Conservation (phyloP, 2,797 vertebrate species). For the Leucoraja ocellata region DNA sequence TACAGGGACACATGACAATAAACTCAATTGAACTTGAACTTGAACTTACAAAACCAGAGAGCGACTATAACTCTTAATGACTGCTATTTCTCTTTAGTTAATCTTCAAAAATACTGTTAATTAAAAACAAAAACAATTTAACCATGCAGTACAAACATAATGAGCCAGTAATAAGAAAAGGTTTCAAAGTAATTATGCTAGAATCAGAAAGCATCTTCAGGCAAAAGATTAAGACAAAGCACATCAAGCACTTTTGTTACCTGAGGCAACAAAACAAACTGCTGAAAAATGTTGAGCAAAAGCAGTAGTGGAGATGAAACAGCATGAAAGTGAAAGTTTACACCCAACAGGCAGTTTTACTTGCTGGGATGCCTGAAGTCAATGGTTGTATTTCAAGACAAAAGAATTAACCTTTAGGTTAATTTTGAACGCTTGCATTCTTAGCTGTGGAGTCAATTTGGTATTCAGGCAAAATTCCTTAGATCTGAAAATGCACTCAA, state of each 20-base stretch:
- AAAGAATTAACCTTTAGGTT: not conserved
- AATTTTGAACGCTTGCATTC: not conserved
- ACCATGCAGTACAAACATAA: not conserved
- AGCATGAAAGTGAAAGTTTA: not conserved
- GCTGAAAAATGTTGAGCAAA: not conserved
- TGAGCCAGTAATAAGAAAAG: not conserved
- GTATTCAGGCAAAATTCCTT: not conserved
- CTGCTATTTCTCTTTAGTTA: not conserved
- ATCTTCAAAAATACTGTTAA: conserved; percentile 10
- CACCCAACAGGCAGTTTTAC: not conserved
- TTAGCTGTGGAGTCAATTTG: not conserved
- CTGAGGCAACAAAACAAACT: not conserved
- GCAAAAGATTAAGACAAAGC: conserved; percentile 20
- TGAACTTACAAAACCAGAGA: not conserved
- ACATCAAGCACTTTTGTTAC: not conserved
- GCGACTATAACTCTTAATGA: not conserved
- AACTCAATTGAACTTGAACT: too few relatives aligned
- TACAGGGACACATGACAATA: too few relatives aligned
- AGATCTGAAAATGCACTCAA: not conserved
- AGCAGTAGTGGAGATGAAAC: not conserved
- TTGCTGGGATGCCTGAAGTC: not conserved
- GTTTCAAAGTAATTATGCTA: conserved; percentile 8
- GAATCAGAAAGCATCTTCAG: not conserved
- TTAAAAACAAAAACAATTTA: conserved; percentile 22
- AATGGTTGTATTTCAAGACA: not conserved